Evolutionary conservation across 2,797 vertebrate genomes (phyloP).

Genomic region (Emys orbicularis): DNA sequence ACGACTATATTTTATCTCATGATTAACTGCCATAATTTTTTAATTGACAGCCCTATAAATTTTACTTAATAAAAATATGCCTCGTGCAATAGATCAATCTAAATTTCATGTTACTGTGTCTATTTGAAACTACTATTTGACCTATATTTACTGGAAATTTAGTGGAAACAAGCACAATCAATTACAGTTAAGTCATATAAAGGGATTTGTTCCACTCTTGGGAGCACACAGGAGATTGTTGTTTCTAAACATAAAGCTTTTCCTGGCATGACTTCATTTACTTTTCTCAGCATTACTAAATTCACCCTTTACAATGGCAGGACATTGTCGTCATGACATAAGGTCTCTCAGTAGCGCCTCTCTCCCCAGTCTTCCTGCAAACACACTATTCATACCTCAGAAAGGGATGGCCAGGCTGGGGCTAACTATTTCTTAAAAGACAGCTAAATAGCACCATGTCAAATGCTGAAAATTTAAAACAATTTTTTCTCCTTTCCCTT

Average conservation of each 20-base stretch:
- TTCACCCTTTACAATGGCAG: constrained; percentile 36
- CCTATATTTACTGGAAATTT: not conserved
- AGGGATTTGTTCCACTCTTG: not conserved
- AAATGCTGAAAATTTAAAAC: not conserved
- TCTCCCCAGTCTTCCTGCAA: not conserved
- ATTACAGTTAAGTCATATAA: not conserved
- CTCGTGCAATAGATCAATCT: not conserved
- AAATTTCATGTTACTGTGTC: accelerated
- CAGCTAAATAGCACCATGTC: not conserved
- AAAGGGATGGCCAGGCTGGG: not conserved
- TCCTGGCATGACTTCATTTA: constrained; percentile 23
- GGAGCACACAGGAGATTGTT: not conserved
- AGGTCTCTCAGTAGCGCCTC: not conserved
- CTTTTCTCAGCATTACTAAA: constrained; percentile 45
- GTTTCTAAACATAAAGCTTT: constrained; percentile 31
- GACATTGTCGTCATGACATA: constrained; percentile 30
- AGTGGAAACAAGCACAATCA: constrained; percentile 39
- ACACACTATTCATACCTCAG: not conserved
- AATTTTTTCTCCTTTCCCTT: not conserved
- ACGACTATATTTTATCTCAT: no score
- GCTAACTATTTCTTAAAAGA: not conserved
- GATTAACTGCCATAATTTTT: no score
- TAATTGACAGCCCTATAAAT: not conserved
- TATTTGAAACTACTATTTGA: not conserved
- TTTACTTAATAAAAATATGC: not conserved